Conservation (phyloP, 2,113 vertebrate genomes). For the Calidris pugnax region DNA sequence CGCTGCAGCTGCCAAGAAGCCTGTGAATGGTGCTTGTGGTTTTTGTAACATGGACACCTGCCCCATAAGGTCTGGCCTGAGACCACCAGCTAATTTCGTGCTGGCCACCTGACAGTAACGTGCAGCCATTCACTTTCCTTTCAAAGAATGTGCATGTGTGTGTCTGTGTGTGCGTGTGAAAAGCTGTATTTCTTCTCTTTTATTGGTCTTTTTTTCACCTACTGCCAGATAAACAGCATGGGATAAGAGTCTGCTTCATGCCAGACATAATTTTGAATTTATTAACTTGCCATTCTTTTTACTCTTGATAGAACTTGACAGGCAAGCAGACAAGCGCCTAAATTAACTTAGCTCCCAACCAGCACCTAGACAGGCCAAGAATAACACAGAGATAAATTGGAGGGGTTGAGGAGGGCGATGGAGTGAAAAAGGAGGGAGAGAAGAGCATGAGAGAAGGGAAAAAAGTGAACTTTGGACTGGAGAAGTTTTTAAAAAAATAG, state of each 20-base stretch:
- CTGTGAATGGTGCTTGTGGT: neutral
- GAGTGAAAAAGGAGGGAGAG: neutral
- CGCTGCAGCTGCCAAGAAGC: neutral
- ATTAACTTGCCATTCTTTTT: conserved; percentile 61
- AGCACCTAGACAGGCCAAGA: conserved; percentile 45
- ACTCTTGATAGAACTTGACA: conserved; percentile 40
- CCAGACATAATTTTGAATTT: conserved; percentile 38
- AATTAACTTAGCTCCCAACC: conserved; percentile 36
- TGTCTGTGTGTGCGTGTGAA: neutral
- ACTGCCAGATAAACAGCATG: conserved; percentile 15
- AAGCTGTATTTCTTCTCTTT: neutral
- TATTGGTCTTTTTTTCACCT: conserved; percentile 33
- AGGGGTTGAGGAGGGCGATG: neutral
- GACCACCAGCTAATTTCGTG: conserved; percentile 30
- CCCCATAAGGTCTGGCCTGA: conserved; percentile 4
- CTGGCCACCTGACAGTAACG: neutral
- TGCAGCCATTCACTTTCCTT: neutral
- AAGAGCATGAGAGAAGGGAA: neutral
- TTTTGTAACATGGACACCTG: neutral
- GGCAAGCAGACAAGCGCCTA: conserved; percentile 39
- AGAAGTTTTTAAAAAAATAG: neutral
- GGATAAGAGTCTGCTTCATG: conserved; percentile 2
- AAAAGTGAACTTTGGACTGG: conserved; percentile 27
- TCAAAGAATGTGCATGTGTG: neutral
- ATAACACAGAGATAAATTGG: conserved; percentile 52